A percentile compares a stretch with the other conserved stretches of the same genome.
These are phyloP conservation scores for Micronycteris hirsuta DNA, from an alignment of 2,113 vertebrate species.

Conservation along the genomic window DNA sequence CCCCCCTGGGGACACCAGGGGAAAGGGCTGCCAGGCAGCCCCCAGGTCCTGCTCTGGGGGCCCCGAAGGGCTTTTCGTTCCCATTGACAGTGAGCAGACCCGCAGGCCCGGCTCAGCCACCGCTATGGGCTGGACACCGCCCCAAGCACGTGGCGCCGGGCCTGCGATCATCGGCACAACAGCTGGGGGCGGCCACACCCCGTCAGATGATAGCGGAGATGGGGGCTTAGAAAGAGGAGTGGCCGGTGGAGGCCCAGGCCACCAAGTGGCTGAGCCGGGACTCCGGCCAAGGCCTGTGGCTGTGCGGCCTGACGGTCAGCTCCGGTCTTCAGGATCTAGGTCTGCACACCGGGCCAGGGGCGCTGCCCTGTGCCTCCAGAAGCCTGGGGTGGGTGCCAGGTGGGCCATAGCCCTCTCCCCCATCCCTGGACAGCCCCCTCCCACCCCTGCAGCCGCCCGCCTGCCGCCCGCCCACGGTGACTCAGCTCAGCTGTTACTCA, in stretches of 20 bases:
- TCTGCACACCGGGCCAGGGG: background rate
- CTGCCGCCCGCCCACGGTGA: background rate
- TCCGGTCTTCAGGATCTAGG: background rate
- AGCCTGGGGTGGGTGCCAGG: background rate
- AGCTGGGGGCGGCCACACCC: background rate
- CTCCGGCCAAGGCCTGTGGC: background rate
- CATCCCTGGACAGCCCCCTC: background rate
- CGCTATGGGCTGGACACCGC: fast-evolving
- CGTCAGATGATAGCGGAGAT: background rate
- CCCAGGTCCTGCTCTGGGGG: too few relatives aligned
- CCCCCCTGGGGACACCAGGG: fast-evolving
- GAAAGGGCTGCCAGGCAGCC: background rate
- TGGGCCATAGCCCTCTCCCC: background rate
- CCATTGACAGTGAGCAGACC: fast-evolving
- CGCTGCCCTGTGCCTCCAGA: background rate
- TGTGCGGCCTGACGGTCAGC: background rate
- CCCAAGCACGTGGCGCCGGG: background rate
- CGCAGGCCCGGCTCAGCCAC: background rate
- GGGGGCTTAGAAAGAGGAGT: background rate
- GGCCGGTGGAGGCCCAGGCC: background rate
- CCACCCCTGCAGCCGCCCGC: background rate
- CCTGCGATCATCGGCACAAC: fast-evolving
- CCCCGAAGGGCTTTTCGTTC: background rate
- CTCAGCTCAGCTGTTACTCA: conserved; percentile 46
- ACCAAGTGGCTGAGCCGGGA: background rate